These are phyloP conservation scores for Pan troglodytes DNA, from an alignment of 2,113 vertebrate species.

Conservation along the genomic window NHGRI_mPanTro3-v2.1_pri NC_072408.2:133868501-133869000, in stretches of 20 bases:
- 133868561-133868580: neutral
- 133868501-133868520: too few relatives aligned
- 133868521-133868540: neutral
- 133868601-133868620: neutral
- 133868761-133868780: neutral
- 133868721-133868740: neutral
- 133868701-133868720: neutral
- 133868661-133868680: neutral
- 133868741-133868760: neutral
- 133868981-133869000: accelerated
- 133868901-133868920: neutral
- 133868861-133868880: neutral
- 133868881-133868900: neutral
- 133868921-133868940: neutral
- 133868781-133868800: too few relatives aligned
- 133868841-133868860: neutral
- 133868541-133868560: neutral
- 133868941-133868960: too few relatives aligned
- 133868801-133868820: neutral
- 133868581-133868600: neutral
- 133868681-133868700: neutral
- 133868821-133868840: too few relatives aligned
- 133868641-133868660: too few relatives aligned
- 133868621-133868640: accelerated
- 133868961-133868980: neutral